A percentile compares a stretch with the other conserved stretches of the same genome.
phyloP scores from a whole-genome alignment of 2,888 invertebrate species.

The Oscheius sp. region DNA sequence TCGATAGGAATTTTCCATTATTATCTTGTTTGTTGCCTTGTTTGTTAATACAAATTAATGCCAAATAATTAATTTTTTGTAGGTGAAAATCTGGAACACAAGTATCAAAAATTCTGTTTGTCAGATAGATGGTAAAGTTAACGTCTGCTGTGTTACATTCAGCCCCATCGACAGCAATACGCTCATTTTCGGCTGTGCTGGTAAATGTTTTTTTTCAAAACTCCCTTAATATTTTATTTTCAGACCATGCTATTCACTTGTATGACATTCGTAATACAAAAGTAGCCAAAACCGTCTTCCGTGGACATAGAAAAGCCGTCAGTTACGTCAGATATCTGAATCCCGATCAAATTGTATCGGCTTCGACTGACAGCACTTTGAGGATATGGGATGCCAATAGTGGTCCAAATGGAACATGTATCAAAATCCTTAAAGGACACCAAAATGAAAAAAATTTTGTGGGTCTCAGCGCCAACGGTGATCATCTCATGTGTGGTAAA shows the following conservation, averaged over 20 bases:
- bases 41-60: too few relatives aligned
- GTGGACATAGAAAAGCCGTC: slow-evolving; percentile 90
- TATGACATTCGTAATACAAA: slow-evolving; percentile 88
- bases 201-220: background rate
- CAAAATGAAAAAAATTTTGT: slow-evolving; percentile 95
- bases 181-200: slow-evolving; percentile 92
- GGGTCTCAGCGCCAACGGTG: slow-evolving; percentile 87
- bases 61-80: too few relatives aligned
- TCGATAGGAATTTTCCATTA: too few relatives aligned
- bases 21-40: too few relatives aligned
- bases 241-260: slow-evolving; percentile 92
- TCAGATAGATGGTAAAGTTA: slow-evolving; percentile 90
- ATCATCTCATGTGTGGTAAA: slow-evolving; percentile 87
- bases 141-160: slow-evolving; percentile 95
- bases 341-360: slow-evolving; percentile 85
- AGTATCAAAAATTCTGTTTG: slow-evolving; percentile 86
- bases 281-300: slow-evolving; percentile 83
- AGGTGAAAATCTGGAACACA: slow-evolving; percentile 87
- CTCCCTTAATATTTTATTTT: background rate
- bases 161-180: slow-evolving; percentile 85
- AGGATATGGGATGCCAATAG: slow-evolving; percentile 87
- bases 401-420: slow-evolving; percentile 77
- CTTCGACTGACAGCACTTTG: slow-evolving; percentile 88
- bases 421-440: slow-evolving; percentile 84
- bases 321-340: slow-evolving; percentile 91